Evolutionary conservation across 1,140 invertebrate genomes (phyloP), one percentile per base, ranked within the genome.

Genomic region (Schmidtea mediterranea): DNA sequence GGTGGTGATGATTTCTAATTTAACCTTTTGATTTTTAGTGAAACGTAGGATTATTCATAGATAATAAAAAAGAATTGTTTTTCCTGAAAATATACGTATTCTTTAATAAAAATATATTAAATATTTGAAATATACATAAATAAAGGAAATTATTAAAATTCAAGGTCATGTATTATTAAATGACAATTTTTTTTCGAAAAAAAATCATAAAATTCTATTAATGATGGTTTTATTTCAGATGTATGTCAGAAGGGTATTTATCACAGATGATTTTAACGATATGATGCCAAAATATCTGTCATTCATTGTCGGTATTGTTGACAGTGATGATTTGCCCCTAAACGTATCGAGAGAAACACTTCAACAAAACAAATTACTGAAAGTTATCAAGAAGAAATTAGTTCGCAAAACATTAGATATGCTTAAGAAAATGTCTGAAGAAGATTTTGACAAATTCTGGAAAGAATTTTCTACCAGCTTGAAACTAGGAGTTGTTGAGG

Each of bases 361-460:
- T 0, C 74, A 77, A 57, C 92, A 98, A 63, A 84, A 92, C 68
- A 98, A 98, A 65, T 74, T 99, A 0, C 79, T 98, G 51, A 98
- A 98, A 68, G 82, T 80, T 37, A 98, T 98, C 58, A 92, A 90
- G 69, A 98, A 98, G 71, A 98, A 97, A 62, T 69, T 98, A 22
- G 78, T 98, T 1, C 74, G 90, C 38, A 98, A 98, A 65, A 82
- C 83, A 1, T 68, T 92, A 36, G 92, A 94, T 59, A 95, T 94
- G 87, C 75, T 95, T 37, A 95, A 95, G 70, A 97, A 97, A 67
- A 75, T 98, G 36, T 73, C 78, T 41, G 77, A 79, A 47, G 82
- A 83, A 48, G 78, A 86, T 21, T 94, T 83, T 60, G 75, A 80
- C 2, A 76, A 78, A 55, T 97, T 98, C 74, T 97, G 89, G 87